phyloP scores from a whole-genome alignment of 2,113 vertebrate genomes.

The Archilochus colubris region DNA sequence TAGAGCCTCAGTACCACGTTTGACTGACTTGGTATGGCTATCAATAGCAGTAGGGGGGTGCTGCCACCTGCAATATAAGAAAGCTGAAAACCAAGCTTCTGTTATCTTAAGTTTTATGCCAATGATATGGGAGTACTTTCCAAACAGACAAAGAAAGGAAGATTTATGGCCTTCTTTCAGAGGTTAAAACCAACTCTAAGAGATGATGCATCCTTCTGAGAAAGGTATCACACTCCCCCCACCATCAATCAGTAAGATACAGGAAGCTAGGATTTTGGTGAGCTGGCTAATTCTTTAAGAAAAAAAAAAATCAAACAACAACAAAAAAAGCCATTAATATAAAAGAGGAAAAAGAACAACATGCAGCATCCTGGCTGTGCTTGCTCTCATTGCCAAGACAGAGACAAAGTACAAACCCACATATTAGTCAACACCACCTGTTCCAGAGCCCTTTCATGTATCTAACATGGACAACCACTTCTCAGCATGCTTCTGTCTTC shows the following conservation, averaged over 20 bases:
- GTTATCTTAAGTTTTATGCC: not conserved
- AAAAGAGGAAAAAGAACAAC: not conserved
- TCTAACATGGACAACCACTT: fast-evolving
- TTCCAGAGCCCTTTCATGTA: not conserved
- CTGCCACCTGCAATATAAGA: not conserved
- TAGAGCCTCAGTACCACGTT: not conserved
- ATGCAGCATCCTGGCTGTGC: not conserved
- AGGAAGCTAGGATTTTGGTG: not conserved
- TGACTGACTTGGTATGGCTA: not conserved
- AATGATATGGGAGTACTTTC: not conserved
- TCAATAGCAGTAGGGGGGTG: not conserved
- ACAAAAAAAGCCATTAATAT: not conserved
- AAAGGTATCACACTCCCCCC: not conserved
- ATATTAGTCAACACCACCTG: not conserved
- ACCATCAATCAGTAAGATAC: not conserved
- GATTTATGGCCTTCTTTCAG: not conserved
- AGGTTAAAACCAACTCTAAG: not conserved
- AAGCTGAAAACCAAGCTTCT: not conserved
- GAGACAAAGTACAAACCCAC: not conserved
- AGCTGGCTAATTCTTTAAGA: not conserved
- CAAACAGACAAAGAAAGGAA: not conserved
- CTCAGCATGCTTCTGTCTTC: not conserved
- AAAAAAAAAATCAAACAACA: not conserved
- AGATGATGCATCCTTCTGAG: not conserved
- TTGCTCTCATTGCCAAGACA: not conserved